Conservation (phyloP, 2,888 invertebrate species). For the Hoplodrina ambigua region DNA sequence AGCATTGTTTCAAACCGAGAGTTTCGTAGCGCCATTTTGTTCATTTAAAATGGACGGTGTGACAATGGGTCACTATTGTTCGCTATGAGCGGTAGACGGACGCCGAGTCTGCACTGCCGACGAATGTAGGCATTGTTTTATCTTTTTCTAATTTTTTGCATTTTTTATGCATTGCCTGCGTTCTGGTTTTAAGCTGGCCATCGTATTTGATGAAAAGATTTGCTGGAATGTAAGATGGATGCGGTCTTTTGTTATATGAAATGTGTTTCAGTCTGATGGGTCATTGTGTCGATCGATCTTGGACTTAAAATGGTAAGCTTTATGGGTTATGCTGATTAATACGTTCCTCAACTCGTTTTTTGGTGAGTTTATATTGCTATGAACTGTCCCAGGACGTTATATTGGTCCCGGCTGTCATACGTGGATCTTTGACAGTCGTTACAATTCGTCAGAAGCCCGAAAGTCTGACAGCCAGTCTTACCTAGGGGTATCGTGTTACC, state of each 20-base stretch:
- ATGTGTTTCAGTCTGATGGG: conserved; percentile 24
- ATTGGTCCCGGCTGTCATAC: too few species aligned
- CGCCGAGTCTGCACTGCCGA: conserved; percentile 76
- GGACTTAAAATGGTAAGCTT: not conserved
- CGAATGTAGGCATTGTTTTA: conserved; percentile 85
- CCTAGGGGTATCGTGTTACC: too few species aligned
- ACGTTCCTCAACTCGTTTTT: not conserved
- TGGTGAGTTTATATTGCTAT: too few species aligned
- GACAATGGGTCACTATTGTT: conserved; percentile 89
- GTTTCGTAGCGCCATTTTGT: conserved; percentile 87
- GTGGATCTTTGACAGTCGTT: too few species aligned
- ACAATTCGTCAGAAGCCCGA: too few species aligned
- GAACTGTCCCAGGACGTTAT: too few species aligned
- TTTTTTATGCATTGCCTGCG: conserved; percentile 65
- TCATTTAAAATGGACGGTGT: conserved; percentile 89
- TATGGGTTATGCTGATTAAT: not conserved
- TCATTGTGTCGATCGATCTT: conserved; percentile 27
- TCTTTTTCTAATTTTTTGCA: conserved; percentile 82
- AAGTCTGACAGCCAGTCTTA: too few species aligned
- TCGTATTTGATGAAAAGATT: conserved; percentile 53
- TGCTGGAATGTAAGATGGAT: conserved; percentile 38
- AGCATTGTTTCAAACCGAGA: conserved; percentile 87
- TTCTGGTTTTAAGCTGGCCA: conserved; percentile 52
- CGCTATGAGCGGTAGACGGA: conserved; percentile 76
- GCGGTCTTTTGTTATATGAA: conserved; percentile 41